These are phyloP conservation scores for Eupithecia tripunctaria DNA, from an alignment of 2,888 invertebrate genomes.

Conservation along the genomic window DNA sequence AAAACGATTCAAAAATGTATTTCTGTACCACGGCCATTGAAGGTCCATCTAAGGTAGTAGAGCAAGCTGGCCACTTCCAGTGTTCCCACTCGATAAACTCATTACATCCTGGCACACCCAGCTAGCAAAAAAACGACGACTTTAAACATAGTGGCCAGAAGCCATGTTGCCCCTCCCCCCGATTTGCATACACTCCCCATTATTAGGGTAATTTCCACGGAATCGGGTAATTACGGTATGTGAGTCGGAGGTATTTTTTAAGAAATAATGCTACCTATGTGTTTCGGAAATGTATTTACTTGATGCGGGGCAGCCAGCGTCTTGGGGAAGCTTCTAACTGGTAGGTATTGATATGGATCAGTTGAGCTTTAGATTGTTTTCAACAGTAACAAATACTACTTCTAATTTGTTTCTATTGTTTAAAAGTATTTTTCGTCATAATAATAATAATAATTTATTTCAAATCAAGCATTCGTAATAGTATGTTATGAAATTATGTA, in stretches of 20 bases:
- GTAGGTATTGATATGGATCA: too few relatives aligned
- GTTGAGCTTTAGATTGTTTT: too few relatives aligned
- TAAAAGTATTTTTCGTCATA: too few relatives aligned
- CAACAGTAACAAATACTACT: too few relatives aligned
- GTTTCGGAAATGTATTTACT: slow-evolving; percentile 6
- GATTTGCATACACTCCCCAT: slow-evolving; percentile 33
- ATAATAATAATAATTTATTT: too few relatives aligned
- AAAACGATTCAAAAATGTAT: neutral
- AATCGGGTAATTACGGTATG: slow-evolving; percentile 17
- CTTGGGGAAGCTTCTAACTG: too few relatives aligned
- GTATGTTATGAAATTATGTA: too few relatives aligned
- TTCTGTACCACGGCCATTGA: neutral
- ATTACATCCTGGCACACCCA: slow-evolving; percentile 21
- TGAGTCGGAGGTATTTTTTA: neutral
- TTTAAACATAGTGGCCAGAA: slow-evolving; percentile 7
- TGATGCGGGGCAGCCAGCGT: neutral
- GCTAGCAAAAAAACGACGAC: slow-evolving; percentile 18
- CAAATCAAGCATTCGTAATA: too few relatives aligned
- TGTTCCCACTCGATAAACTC: neutral
- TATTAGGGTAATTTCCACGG: slow-evolving; percentile 22
- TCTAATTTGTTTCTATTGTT: too few relatives aligned
- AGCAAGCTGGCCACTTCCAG: neutral
- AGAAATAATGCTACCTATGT: neutral
- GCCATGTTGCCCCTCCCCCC: slow-evolving; percentile 30
- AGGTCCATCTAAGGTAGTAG: slow-evolving; percentile 1